Percentiles rank a stretch among this genome's conserved stretches.
These are phyloP conservation scores for Sminthurinus aureus DNA, from an alignment of 2,888 invertebrate species.

Conservation along the genomic window DNA sequence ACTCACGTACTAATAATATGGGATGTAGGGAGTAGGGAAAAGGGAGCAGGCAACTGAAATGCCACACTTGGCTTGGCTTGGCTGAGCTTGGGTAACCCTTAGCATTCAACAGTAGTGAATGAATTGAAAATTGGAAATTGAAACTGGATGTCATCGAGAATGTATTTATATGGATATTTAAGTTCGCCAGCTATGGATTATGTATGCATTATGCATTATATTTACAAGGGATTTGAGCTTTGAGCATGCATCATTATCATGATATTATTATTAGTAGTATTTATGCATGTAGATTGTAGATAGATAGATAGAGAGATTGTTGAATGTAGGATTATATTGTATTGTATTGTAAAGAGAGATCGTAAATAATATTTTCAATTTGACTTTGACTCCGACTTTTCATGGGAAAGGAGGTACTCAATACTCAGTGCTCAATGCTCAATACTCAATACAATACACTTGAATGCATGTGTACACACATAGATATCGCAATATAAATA, in stretches of 20 bases:
- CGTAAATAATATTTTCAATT: slow-evolving; percentile 1
- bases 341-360: not conserved
- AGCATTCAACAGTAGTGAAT: not conserved
- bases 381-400: not conserved
- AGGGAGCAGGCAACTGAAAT: not conserved
- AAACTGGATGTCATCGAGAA: no score
- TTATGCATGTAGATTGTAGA: no score
- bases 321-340: no score
- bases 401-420: slow-evolving; percentile 1
- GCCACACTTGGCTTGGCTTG: not conserved
- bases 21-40: not conserved
- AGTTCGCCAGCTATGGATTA: no score
- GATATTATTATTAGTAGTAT: no score
- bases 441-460: not conserved
- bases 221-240: no score
- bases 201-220: no score
- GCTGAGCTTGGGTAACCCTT: not conserved
- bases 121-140: no score
- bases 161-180: no score
- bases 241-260: no score
- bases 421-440: not conserved
- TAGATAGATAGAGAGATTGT: no score
- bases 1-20: not conserved
- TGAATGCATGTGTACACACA: not conserved
- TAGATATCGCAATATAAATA: no score